Conservation (phyloP, 2,888 invertebrate genomes). For the Cheilosia scutellata region DNA sequence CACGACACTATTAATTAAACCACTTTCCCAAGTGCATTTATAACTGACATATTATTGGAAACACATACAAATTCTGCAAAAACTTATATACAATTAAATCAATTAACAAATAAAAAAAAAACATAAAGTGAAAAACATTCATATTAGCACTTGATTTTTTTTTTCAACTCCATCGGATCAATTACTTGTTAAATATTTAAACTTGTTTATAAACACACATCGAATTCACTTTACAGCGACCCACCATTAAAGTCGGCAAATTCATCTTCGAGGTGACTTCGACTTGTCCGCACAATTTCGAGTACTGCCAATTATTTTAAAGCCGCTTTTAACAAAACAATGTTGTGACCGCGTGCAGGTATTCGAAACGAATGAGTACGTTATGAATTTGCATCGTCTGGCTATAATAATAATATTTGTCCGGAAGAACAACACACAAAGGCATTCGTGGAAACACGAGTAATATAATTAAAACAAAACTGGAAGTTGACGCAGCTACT, state of each 20-base stretch:
- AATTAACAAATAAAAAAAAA: too few relatives aligned
- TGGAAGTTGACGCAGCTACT: neutral
- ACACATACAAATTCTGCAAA: too few relatives aligned
- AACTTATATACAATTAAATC: too few relatives aligned
- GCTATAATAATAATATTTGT: neutral
- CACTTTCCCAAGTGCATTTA: too few relatives aligned
- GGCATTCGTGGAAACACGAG: neutral
- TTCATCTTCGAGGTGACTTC: neutral
- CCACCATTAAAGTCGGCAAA: neutral
- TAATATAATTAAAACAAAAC: neutral
- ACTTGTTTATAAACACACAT: too few relatives aligned
- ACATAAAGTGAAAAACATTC: too few relatives aligned
- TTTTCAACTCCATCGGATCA: too few relatives aligned
- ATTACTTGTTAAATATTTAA: too few relatives aligned
- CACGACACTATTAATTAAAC: too few relatives aligned
- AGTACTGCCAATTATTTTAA: too few relatives aligned
- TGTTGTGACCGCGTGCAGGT: neutral
- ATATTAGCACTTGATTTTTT: too few relatives aligned
- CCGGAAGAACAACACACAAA: conserved; percentile 8
- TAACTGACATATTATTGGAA: too few relatives aligned
- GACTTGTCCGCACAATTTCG: neutral
- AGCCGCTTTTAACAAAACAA: neutral
- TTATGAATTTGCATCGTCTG: neutral
- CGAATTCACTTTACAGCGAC: neutral
- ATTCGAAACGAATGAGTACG: neutral